Conservation (phyloP, 2,888 invertebrate genomes). For the Nowickia ferox region DNA sequence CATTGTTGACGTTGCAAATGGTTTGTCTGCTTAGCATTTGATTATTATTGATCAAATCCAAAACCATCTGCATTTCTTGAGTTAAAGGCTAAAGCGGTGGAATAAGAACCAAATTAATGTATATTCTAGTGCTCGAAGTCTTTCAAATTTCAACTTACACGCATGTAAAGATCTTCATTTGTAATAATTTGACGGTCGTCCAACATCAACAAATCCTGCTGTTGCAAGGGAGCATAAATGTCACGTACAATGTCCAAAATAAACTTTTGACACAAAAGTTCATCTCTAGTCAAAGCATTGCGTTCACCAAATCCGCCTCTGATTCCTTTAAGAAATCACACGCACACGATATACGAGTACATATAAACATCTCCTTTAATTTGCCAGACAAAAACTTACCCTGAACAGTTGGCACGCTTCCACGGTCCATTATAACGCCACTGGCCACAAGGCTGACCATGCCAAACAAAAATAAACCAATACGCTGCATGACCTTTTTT, state of each 20-base stretch:
- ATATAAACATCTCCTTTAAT: neutral
- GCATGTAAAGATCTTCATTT: constrained; percentile 73
- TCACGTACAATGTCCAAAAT: constrained; percentile 77
- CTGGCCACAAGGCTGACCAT: constrained; percentile 75
- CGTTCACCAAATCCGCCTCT: constrained; percentile 1
- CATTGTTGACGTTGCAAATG: constrained; percentile 73
- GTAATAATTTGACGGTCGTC: constrained; percentile 72
- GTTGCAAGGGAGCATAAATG: constrained; percentile 75
- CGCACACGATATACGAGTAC: neutral
- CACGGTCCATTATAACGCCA: constrained; percentile 68
- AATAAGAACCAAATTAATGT: neutral
- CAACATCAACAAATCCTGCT: constrained; percentile 73
- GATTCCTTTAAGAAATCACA: constrained; percentile 2
- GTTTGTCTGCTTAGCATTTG: constrained; percentile 74
- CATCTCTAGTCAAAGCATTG: constrained; percentile 72
- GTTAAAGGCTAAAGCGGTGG: constrained; percentile 75
- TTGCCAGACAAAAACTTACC: constrained; percentile 15
- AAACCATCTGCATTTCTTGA: constrained; percentile 74
- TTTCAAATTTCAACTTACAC: constrained; percentile 54
- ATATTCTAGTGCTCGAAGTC: too few species aligned
- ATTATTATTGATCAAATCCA: constrained; percentile 75
- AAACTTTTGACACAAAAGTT: constrained; percentile 78
- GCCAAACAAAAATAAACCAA: constrained; percentile 74
- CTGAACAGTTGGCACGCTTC: constrained; percentile 6
- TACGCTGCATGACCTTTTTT: constrained; percentile 74